phyloP scores from a whole-genome alignment of 2,797 vertebrate species.

The Anabacerthia variegaticeps region DNA sequence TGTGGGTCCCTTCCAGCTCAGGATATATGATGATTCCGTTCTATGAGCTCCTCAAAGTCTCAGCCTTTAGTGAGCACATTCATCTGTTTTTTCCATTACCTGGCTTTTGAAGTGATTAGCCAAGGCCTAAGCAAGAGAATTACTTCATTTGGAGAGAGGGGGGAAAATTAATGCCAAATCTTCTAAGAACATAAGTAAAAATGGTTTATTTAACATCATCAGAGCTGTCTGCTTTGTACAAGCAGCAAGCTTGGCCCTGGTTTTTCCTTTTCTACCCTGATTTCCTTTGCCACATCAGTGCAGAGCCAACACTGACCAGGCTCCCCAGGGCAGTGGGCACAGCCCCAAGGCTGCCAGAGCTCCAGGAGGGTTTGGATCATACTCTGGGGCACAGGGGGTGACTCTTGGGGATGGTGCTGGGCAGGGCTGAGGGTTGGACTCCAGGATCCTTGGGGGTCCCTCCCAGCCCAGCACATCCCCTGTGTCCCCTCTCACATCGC shows the following conservation, averaged over 20 bases:
- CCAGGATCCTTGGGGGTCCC: not conserved
- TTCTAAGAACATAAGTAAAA: not conserved
- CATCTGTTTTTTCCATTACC: not conserved
- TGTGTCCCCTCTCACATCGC: accelerated
- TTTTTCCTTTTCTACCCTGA: not conserved
- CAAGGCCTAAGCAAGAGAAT: not conserved
- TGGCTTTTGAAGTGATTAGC: not conserved
- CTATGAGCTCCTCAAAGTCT: not conserved
- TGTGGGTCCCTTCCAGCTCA: not conserved
- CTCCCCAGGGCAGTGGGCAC: not conserved
- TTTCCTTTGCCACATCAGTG: accelerated
- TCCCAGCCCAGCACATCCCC: not conserved
- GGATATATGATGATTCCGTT: not conserved
- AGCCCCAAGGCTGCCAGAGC: not conserved
- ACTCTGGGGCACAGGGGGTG: not conserved
- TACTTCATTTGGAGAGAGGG: not conserved
- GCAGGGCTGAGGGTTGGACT: not conserved
- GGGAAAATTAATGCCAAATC: not conserved
- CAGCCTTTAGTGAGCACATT: not conserved
- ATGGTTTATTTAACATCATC: not conserved
- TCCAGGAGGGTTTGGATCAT: not conserved
- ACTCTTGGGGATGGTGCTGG: not conserved
- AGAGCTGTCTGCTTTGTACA: not conserved
- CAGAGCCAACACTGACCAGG: not conserved
- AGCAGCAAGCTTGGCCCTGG: not conserved